Evolutionary conservation across 2,113 vertebrate genomes (phyloP).

Genomic region (Campylomormyrus tamandua): DNA sequence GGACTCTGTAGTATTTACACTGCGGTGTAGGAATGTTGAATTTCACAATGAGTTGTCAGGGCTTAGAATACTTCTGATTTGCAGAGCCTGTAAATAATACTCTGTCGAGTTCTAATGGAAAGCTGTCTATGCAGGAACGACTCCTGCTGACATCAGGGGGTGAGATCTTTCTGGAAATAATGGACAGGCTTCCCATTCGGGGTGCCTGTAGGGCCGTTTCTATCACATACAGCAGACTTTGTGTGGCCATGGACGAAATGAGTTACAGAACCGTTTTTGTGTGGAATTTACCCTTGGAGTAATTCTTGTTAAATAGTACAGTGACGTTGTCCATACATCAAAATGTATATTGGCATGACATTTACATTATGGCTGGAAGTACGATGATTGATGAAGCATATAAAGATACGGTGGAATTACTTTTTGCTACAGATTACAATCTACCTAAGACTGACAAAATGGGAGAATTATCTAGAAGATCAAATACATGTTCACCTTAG

Average conservation of each 20-base stretch:
- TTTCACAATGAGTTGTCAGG: background rate
- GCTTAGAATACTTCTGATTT: background rate
- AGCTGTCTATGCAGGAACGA: background rate
- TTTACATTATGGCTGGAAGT: background rate
- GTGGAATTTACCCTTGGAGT: background rate
- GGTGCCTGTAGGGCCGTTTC: background rate
- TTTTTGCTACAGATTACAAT: conserved; percentile 3
- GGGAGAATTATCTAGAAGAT: conserved; percentile 1
- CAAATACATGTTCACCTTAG: background rate
- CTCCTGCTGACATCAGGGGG: background rate
- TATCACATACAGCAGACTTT: background rate
- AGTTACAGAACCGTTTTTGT: background rate
- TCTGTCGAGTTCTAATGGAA: background rate
- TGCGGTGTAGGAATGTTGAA: background rate
- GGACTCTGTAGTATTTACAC: background rate
- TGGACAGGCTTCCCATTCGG: background rate
- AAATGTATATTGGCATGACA: background rate
- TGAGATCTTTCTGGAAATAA: background rate
- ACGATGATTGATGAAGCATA: conserved; percentile 6
- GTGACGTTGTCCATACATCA: background rate
- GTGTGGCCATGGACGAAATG: background rate
- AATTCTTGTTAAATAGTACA: background rate
- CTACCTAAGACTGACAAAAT: background rate
- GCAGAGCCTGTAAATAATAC: background rate
- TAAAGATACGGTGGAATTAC: background rate